These are phyloP conservation scores for Plutomurus gul DNA, from an alignment of 1,140 invertebrate species.

Conservation along the genomic window DNA sequence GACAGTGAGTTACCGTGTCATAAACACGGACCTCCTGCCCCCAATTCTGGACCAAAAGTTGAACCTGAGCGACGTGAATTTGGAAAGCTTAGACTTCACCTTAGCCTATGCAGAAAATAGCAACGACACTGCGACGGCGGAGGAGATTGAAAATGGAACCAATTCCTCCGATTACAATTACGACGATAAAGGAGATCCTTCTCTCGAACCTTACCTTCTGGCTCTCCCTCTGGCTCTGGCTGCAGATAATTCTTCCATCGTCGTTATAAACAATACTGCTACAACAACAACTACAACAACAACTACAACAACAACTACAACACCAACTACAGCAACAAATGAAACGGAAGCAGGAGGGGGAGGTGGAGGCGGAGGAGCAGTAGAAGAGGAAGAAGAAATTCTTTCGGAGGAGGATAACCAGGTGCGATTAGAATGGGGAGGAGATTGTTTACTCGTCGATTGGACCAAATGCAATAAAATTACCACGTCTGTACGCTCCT, in stretches of 20 bases:
- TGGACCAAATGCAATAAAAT: slow-evolving; percentile 31
- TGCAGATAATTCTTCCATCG: too few species aligned
- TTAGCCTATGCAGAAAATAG: not conserved
- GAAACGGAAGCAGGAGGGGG: not conserved
- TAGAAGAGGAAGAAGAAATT: not conserved
- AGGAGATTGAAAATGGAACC: too few species aligned
- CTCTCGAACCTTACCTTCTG: too few species aligned
- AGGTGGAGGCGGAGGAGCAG: too few species aligned
- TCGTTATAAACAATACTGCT: too few species aligned
- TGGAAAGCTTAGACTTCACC: not conserved
- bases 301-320: not conserved
- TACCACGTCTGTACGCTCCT: not conserved
- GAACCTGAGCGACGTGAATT: not conserved
- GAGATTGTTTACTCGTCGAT: not conserved
- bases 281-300: not conserved
- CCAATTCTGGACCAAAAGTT: not conserved
- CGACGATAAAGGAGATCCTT: too few species aligned
- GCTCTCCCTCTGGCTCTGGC: too few species aligned
- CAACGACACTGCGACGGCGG: not conserved
- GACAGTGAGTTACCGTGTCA: not conserved
- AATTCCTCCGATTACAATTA: too few species aligned
- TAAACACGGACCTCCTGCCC: not conserved
- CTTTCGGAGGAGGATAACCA: slow-evolving; percentile 30
- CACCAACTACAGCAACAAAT: not conserved
- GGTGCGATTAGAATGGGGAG: slow-evolving; percentile 33